Evolutionary conservation across 2,888 invertebrate genomes (phyloP), one percentile per base, ranked within the genome.

Genomic region (Phortica magna): DNA sequence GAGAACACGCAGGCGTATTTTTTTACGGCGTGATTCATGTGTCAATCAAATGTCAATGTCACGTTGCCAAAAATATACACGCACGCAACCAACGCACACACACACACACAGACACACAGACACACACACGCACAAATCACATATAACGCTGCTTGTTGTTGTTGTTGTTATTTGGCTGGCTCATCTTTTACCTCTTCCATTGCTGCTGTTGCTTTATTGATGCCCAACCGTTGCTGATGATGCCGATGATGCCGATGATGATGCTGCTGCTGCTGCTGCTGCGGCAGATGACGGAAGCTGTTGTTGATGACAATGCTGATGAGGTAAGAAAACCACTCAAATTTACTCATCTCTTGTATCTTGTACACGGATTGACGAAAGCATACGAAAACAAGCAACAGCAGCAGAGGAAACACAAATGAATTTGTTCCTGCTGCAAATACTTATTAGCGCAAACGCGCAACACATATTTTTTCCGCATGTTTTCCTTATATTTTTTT

Each of bases 31-130:
- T 89, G 89, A 88, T 88, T 90, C 88, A 87, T 81, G 79, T 88
- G 90, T 85, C 89, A 89, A 90, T 89, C 89, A 90, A 86, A 86
- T 89, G 90, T 90, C 90, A 89, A 88, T 90, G 90, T 85, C 89
- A 89, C 79, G 77, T 19, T 74, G 68, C 31, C 19, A 59, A 59
- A 59, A 59, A 12, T 12, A 22, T 9, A 61, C 12, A 61, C 10
- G 22, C 22, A 61, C 17, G 22, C 59, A 59, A 55, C 55, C 14
- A 14, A 55, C 55, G 17, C 7, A 55, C 17, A 17, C n/a, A 55
- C 10, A 55, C 55, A 55, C 55, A 55, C 55, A 55, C 55, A 55
- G 1, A 55, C 55, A 55, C 55, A 55, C 55, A 55, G 12, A 55
- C 55, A 55, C 7, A 55, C 17, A 17, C n/a, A 55, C n/a, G 5